Base-by-base conservation (phyloP, 2,113 vertebrate genomes). In the Vireo altiloquus region DNA sequence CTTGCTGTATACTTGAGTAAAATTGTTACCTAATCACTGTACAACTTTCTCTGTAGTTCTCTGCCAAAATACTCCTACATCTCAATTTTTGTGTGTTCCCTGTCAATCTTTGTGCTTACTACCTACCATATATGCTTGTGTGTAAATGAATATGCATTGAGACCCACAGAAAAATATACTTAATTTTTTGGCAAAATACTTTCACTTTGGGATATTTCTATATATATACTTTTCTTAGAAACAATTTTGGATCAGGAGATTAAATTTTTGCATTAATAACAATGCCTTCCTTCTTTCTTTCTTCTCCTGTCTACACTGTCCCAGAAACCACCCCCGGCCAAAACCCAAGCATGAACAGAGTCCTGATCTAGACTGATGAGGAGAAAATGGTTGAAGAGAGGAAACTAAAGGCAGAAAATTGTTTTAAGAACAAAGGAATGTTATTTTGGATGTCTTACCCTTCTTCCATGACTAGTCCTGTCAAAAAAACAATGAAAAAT, bases 251-350 rank as follows among this genome's bases (percentile, higher is more conserved):
- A 9, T 1, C 5, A 71, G 9, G 33, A 47, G 27, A 71, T 79
- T 44, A 0, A 47, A 12, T 39, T 81, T 90, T 78, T 81, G 9
- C 15, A 22, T 20, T 20, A 13, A 18, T 54, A 27, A n/a, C 7
- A 15, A 46, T 7, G 20, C 82, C 12, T 18, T 69, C 7, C 39
- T 64, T 23, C 25, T 39, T 68, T 13, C 4, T 93, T 71, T 50
- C 10, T 53, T 75, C 12, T 28, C 2, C 25, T 77, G 8, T 33
- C 11, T 33, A 37, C 1, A 4, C 5, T 47, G 15, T 5, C 9
- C 1, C 1, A 11, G 6, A 60, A 60, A 50, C 10, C 2, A 2
- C 40, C 6, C 10, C 8, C 3, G 47, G 11, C 40, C 21, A 61
- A 83, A 80, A 28, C 3, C 3, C 23, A 78, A 42, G 33, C 3